phyloP scores from a whole-genome alignment of 2,797 vertebrate genomes.

The Acanthurus tractus region DNA sequence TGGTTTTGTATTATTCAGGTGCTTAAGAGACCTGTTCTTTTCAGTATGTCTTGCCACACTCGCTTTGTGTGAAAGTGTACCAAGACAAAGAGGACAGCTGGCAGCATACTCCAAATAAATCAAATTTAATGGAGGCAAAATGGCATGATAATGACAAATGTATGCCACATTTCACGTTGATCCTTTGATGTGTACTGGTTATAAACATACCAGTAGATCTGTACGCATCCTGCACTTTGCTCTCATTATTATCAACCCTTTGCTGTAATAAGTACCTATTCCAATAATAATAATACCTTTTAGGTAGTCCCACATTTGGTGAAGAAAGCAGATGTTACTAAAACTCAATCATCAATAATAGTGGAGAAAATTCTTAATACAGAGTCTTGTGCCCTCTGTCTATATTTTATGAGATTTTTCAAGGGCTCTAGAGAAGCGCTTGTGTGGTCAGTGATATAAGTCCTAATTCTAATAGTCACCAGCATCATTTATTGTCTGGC shows the following conservation, averaged over 20 bases:
- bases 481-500: too few relatives aligned
- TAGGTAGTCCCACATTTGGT: not conserved
- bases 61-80: constrained; percentile 41
- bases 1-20: constrained; percentile 69
- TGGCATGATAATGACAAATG: not conserved
- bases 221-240: not conserved
- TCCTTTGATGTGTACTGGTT: not conserved
- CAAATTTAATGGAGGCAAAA: constrained; percentile 11
- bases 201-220: not conserved
- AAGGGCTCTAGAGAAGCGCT: too few relatives aligned
- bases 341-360: not conserved
- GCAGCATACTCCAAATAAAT: constrained; percentile 48
- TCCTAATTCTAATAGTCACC: too few relatives aligned
- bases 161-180: constrained; percentile 14
- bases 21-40: constrained; percentile 47
- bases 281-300: not conserved
- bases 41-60: constrained; percentile 26
- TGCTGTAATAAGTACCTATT: not conserved
- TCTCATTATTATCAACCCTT: not conserved
- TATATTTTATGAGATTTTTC: too few relatives aligned
- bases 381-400: too few relatives aligned
- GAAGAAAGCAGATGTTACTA: not conserved
- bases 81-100: constrained; percentile 20
- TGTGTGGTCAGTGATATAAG: too few relatives aligned
- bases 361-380: too few relatives aligned